These are phyloP conservation scores for Drosophila subsilvestris DNA, from an alignment of 2,888 invertebrate species.

Conservation along the genomic window DNA sequence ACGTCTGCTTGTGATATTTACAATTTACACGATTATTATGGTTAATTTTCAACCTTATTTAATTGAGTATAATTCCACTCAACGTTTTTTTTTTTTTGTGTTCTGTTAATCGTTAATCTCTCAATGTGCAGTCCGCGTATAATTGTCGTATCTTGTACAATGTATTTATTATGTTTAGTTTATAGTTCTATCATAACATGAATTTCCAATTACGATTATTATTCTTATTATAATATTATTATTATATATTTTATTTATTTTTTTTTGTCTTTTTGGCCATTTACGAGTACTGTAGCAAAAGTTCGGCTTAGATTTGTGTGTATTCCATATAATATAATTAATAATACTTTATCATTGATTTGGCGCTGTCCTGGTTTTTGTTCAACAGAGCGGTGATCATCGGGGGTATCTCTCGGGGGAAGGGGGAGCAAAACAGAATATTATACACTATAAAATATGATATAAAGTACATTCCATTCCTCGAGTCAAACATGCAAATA, in stretches of 20 bases:
- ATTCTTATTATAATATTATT: constrained; percentile 40
- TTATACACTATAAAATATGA: constrained; percentile 30
- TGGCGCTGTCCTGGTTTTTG: constrained; percentile 35
- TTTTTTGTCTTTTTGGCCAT: constrained; percentile 36
- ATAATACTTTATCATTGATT: constrained; percentile 46
- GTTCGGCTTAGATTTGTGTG: constrained; percentile 41
- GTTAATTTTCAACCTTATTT: constrained; percentile 40
- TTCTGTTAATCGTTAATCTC: constrained; percentile 34
- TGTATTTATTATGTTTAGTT: constrained; percentile 48
- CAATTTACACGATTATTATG: constrained; percentile 74
- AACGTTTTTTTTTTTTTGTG: constrained; percentile 17
- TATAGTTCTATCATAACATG: constrained; percentile 16
- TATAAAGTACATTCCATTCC: constrained; percentile 49
- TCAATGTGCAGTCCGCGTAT: constrained; percentile 26
- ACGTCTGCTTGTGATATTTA: constrained; percentile 78
- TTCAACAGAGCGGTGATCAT: constrained; percentile 29
- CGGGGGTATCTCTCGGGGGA: constrained; percentile 10
- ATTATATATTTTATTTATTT: constrained; percentile 40
- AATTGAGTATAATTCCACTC: constrained; percentile 24
- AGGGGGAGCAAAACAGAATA: constrained; percentile 13
- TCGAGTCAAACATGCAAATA: constrained; percentile 32
- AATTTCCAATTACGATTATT: constrained; percentile 28
- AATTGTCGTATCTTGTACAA: constrained; percentile 20
- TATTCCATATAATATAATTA: constrained; percentile 62
- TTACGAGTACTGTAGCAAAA: constrained; percentile 20